Evolutionary conservation across 2,888 invertebrate species (phyloP).

Genomic region (Pachliopta kotzebuea): DNA sequence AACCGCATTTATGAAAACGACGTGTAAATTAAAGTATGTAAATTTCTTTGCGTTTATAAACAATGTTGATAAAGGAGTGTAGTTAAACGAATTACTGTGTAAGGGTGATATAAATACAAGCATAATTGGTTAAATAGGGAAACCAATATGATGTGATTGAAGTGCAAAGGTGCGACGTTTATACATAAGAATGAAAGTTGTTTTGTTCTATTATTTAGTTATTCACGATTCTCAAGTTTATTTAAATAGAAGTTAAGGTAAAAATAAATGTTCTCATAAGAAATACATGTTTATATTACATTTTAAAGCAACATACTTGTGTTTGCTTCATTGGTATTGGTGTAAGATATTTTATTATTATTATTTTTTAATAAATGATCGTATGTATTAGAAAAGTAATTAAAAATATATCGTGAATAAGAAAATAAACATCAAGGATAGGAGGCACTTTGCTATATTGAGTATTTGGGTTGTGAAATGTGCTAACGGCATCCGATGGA

Average conservation of each 20-base stretch:
- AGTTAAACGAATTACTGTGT: not conserved
- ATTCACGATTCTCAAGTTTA: slow-evolving; percentile 17
- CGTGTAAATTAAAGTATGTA: not conserved
- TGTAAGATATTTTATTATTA: no score
- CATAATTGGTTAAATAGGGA: slow-evolving; percentile 5
- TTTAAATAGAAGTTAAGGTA: not conserved
- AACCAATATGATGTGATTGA: slow-evolving; percentile 19
- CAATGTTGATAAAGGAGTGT: not conserved
- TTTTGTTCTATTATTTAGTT: slow-evolving; percentile 8
- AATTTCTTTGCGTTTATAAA: not conserved
- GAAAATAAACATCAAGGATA: not conserved
- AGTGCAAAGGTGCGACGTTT: slow-evolving; percentile 19
- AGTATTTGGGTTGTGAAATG: not conserved
- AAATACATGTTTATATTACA: no score
- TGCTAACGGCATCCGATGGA: slow-evolving; percentile 37
- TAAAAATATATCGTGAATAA: slow-evolving; percentile 19
- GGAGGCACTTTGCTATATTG: not conserved
- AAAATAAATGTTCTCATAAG: no score
- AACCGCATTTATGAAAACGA: no score
- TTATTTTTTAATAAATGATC: no score
- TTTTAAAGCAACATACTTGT: no score
- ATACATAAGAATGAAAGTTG: slow-evolving; percentile 10
- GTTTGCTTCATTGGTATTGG: no score
- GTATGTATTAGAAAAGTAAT: not conserved
- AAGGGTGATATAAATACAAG: slow-evolving; percentile 17